A percentile compares a stretch with the other conserved stretches of the same genome.
Conservation (phyloP, 2,888 invertebrate genomes). For the Tetramorium bicarinatum region DNA sequence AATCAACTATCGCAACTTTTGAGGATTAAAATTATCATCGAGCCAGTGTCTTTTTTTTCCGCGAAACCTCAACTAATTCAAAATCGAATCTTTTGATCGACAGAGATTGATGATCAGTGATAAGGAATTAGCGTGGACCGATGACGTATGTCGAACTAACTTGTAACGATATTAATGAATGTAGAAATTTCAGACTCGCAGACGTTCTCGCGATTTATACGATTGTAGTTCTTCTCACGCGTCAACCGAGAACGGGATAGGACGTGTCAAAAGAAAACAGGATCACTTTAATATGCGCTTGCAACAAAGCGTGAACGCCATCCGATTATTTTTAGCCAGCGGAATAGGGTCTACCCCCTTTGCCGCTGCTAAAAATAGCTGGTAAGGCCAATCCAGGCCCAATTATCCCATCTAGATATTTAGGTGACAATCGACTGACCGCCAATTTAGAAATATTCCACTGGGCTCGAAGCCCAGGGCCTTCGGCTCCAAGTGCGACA, state of each 20-base stretch:
- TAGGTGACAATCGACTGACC: constrained; percentile 85
- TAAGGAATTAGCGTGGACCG: background rate
- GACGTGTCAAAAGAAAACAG: constrained; percentile 22
- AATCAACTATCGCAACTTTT: background rate
- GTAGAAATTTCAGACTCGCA: too few relatives aligned
- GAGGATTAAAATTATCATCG: background rate
- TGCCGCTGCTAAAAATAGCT: constrained; percentile 83
- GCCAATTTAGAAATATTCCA: constrained; percentile 85
- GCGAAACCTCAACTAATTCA: background rate
- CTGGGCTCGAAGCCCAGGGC: constrained; percentile 70
- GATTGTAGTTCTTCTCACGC: background rate
- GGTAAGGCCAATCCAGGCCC: constrained; percentile 84
- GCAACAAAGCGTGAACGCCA: constrained; percentile 55
- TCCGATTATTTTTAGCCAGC: constrained; percentile 84
- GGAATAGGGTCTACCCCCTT: constrained; percentile 83
- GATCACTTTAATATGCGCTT: background rate
- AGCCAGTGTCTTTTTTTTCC: background rate
- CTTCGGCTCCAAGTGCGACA: constrained; percentile 60
- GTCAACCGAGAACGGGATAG: background rate
- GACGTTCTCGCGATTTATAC: background rate
- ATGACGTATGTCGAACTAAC: background rate
- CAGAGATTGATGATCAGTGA: too few relatives aligned
- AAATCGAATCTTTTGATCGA: background rate
- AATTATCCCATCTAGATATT: constrained; percentile 86
- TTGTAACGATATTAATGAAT: too few relatives aligned